Percentiles rank a stretch among this genome's conserved stretches.
Conservation (phyloP, 2,113 vertebrate genomes). For the Catagonus wagneri region DNA sequence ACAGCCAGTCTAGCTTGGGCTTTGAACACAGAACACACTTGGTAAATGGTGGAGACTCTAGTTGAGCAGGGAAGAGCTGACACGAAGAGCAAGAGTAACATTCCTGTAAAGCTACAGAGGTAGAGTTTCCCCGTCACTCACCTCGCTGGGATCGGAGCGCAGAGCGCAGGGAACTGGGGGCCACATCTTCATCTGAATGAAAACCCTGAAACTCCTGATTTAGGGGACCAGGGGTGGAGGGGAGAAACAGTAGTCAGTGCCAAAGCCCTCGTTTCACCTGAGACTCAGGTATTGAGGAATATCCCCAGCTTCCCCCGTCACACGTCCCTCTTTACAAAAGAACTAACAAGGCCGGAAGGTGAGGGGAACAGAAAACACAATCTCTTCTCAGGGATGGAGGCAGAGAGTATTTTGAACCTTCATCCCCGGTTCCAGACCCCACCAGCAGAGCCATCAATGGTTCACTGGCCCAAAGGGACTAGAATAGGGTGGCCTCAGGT, state of each 20-base stretch:
- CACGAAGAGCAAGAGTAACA: not conserved
- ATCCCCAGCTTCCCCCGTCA: constrained; percentile 43
- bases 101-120: constrained; percentile 63
- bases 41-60: constrained; percentile 43
- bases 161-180: constrained; percentile 84
- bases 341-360: not conserved
- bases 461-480: not conserved
- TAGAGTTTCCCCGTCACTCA: constrained; percentile 84
- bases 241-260: constrained; percentile 80
- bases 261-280: constrained; percentile 50
- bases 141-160: constrained; percentile 91
- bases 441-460: not conserved
- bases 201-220: constrained; percentile 93
- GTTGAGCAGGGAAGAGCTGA: constrained; percentile 34
- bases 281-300: not conserved
- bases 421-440: not conserved
- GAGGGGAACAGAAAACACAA: not conserved
- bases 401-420: not conserved
- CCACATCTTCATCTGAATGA: constrained; percentile 88
- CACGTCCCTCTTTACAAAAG: not conserved
- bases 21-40: constrained; percentile 58
- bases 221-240: constrained; percentile 83
- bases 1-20: constrained; percentile 39
- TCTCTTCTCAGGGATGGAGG: not conserved
- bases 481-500: not conserved